phyloP scores from a whole-genome alignment of 1,140 invertebrate genomes.

The Ostrea edulis region DNA sequence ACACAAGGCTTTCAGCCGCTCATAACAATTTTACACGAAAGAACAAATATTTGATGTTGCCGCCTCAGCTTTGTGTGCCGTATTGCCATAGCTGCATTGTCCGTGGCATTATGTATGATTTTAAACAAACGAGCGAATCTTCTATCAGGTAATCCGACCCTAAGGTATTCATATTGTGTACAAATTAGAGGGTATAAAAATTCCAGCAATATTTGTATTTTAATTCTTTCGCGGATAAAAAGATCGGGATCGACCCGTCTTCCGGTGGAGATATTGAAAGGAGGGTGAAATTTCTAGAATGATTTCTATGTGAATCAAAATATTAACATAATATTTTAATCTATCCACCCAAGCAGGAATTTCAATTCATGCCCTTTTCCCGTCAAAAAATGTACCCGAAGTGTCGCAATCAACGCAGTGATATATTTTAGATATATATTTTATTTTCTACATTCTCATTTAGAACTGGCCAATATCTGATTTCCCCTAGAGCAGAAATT shows the following conservation, averaged over 20 bases:
- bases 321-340: not conserved
- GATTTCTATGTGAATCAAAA: not conserved
- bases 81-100: slow-evolving; percentile 8
- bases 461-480: not conserved
- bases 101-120: not conserved
- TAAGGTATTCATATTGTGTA: slow-evolving; percentile 34
- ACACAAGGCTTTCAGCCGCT: not conserved
- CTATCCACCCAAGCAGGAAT: not conserved
- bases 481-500: not conserved
- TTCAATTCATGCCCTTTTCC: not conserved
- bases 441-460: not conserved
- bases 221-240: not conserved
- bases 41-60: not conserved
- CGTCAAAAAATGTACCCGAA: not conserved
- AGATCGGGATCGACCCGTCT: not conserved
- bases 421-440: not conserved
- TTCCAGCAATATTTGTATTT: slow-evolving; percentile 31
- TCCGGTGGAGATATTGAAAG: not conserved
- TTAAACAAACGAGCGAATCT: slow-evolving; percentile 12
- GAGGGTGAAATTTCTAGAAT: not conserved
- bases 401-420: not conserved
- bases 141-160: not conserved
- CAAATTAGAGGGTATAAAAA: slow-evolving; percentile 18
- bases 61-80: not conserved
- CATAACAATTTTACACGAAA: not conserved